Evolutionary conservation across 1,140 invertebrate genomes (phyloP), one percentile per base, ranked within the genome.

Genomic region (Gryllus bimaculatus): DNA sequence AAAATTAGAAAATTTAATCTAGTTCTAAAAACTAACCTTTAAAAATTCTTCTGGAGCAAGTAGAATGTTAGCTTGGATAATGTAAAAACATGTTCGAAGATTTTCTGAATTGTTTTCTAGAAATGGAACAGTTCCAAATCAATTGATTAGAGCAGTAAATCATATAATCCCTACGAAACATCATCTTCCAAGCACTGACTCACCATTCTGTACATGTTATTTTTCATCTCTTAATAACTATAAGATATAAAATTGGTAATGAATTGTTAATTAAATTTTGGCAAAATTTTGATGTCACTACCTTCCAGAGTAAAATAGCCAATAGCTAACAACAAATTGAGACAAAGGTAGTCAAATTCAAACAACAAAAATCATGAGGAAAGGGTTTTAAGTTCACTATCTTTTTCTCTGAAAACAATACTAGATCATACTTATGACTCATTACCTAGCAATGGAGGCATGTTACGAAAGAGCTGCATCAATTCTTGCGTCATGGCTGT

Each of bases 1-100:
- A 18, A 21, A 26, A 13, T 48, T 8, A 77, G n/a, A 47, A 15
- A 0, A 77, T 20, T 47, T 39, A 39, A 39, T 39, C 26, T 39
- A 2, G 18, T 7, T 48, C 8, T n/a, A 7, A 66, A 73, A 47
- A 81, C 80, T 87, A 48, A 92, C 92, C 80, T 90, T 88, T 81
- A 96, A 88, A 84, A 96, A 95, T 82, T 93, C 89, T 83, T 91
- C 89, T 0, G 94, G 93, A 82, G 91, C 92, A 8, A 98, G 86
- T n/a, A 96, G 85, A 1, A 96, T 89, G 84, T 97, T 97, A 7
- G 92, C 93, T 84, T 94, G 90, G 82, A 93, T 92, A 83, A 97
- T 93, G 82, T 92, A 90, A 13, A 96, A 87, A 82, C 93, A 93
- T 47, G 91, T 89, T 80, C 91, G 87, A 5, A 97, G 87, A 84